Base-by-base conservation (phyloP, 2,113 vertebrate species). In the Larimichthys crocea region DNA sequence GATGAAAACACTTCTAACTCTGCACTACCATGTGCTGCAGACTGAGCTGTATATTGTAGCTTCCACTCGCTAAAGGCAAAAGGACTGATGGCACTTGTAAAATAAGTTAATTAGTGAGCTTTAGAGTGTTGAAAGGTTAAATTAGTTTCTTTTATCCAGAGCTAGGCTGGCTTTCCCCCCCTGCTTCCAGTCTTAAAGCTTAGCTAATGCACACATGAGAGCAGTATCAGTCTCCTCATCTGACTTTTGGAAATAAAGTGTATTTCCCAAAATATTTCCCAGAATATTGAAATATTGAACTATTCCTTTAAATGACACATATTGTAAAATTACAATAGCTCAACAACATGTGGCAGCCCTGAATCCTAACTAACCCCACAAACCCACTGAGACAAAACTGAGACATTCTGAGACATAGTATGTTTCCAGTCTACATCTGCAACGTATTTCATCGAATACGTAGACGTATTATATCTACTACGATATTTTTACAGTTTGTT, bases 351-450 rank as follows among this genome's bases (percentile, higher is more conserved):
- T 50, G 0, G 26, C 19, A 62, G 56, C 11, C 8, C 12, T 22
- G 55, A 78, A 56, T 61, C 10, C 12, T 57, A 80, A 59, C 10
- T n/a, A 55, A 22, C 20, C 31, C 26, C 15, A n/a, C 10, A 62
- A 60, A 66, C 61, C 65, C 1, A 59, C 11, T 52, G n/a, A 4
- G 6, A 44, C 24, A 46, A 44, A 52, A 75, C 53, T 60, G 48
- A 35, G 40, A 60, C 8, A 9, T 40, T 40, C 35, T 40, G 8
- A 40, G 35, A 40, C 7, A 8, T 40, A 9, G 35, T 40, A 9
- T 40, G 69, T 75, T 61, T 83, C 19, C 26, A n/a, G 12, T 76
- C 85, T 60, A 52, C 69, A 86, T 74, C 42, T 86, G 83, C 31
- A 78, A 42, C 46, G 53, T 17, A 75, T 74, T 29, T 64, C 24